Conservation (phyloP, 2,797 vertebrate species). For the Ptychadena robeensis region DNA sequence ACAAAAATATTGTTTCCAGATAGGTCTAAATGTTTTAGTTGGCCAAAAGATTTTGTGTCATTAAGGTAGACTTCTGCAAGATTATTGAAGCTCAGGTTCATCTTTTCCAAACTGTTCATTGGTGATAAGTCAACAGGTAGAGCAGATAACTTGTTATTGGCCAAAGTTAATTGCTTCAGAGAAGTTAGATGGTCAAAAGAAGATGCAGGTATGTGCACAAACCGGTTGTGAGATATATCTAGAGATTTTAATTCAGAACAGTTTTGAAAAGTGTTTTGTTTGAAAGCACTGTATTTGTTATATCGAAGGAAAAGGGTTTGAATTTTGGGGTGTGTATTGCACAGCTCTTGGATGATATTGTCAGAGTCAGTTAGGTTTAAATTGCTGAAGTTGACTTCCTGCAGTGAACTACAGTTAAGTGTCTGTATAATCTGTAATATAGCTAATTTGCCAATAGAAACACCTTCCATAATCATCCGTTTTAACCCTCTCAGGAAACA, state of each 20-base stretch:
- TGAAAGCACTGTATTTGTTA: conserved; percentile 66
- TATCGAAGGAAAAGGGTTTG: conserved; percentile 65
- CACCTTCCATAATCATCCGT: conserved; percentile 67
- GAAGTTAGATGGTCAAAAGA: conserved; percentile 61
- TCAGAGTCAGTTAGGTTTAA: conserved; percentile 62
- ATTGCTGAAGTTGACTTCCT: conserved; percentile 66
- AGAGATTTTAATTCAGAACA: conserved; percentile 68
- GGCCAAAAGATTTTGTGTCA: conserved; percentile 68
- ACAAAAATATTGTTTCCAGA: conserved; percentile 64
- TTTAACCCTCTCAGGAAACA: conserved; percentile 68
- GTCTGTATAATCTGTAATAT: conserved; percentile 63
- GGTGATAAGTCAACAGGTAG: conserved; percentile 66
- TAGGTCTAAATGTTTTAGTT: conserved; percentile 66
- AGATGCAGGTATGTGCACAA: conserved; percentile 54
- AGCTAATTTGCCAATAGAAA: conserved; percentile 59
- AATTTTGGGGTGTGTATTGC: conserved; percentile 70
- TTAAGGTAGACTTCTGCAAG: conserved; percentile 64
- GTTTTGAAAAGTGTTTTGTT: conserved; percentile 56
- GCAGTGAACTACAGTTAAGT: conserved; percentile 67
- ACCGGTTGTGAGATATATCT: conserved; percentile 61
- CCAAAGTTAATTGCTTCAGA: conserved; percentile 66
- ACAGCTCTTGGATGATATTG: conserved; percentile 69
- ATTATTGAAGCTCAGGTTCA: conserved; percentile 72
- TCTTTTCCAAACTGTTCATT: conserved; percentile 63
- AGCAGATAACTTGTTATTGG: conserved; percentile 60